Conservation (phyloP, 2,888 invertebrate genomes). For the Plusia festucae region DNA sequence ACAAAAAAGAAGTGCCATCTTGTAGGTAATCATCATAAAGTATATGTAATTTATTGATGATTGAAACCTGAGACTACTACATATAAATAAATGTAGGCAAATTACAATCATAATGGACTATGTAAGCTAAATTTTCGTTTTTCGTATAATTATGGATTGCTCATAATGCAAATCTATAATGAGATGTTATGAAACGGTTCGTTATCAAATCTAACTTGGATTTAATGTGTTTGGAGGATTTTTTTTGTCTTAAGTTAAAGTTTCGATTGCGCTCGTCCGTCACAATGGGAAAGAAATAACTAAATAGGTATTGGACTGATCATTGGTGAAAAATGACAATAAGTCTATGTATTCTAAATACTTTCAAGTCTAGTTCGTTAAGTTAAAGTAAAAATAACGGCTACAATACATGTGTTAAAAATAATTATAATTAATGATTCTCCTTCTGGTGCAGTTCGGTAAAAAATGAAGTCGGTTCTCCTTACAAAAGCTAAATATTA, state of each 20-base stretch:
- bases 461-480: no score
- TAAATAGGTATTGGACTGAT: no score
- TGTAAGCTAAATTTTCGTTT: constrained; percentile 22
- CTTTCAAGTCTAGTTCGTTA: no score
- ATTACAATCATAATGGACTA: constrained; percentile 17
- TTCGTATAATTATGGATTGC: constrained; percentile 19
- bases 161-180: constrained; percentile 19
- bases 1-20: constrained; percentile 43
- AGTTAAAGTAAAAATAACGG: no score
- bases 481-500: no score
- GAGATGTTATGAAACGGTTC: background rate
- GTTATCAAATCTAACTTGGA: constrained; percentile 5
- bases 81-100: constrained; percentile 31
- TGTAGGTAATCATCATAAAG: constrained; percentile 50
- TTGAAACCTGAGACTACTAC: constrained; percentile 39
- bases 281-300: no score
- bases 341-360: background rate
- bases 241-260: background rate
- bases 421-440: no score
- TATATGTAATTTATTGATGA: constrained; percentile 51
- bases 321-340: no score
- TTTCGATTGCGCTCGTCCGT: no score
- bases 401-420: no score
- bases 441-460: no score
- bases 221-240: background rate